These are phyloP conservation scores for Drosophila serrata DNA, from an alignment of 1,140 invertebrate species.

Conservation along the genomic window DNA sequence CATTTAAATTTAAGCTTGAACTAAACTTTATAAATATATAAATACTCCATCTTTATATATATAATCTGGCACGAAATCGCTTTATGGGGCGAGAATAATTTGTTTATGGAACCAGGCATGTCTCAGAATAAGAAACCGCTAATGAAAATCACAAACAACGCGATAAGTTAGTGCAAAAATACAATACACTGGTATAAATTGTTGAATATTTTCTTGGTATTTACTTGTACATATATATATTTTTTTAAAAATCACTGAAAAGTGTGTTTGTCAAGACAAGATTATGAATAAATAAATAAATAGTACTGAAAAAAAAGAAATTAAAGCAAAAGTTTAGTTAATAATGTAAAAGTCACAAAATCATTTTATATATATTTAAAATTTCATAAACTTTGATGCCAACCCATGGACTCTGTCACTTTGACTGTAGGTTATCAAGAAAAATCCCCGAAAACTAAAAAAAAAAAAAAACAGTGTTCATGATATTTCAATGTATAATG, in stretches of 20 bases:
- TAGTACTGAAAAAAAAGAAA: too few species aligned
- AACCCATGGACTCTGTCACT: slow-evolving; percentile 11
- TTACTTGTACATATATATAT: not conserved
- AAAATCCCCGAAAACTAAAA: slow-evolving; percentile 44
- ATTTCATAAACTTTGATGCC: not conserved
- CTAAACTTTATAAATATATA: too few species aligned
- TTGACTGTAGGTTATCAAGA: slow-evolving; percentile 18
- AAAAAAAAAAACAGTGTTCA: slow-evolving; percentile 7
- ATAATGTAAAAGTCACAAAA: too few species aligned
- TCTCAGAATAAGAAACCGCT: slow-evolving; percentile 30
- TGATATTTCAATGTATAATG: slow-evolving; percentile 42
- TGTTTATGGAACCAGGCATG: slow-evolving; percentile 22
- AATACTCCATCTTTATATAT: not conserved
- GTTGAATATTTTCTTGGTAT: not conserved
- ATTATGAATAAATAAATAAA: not conserved
- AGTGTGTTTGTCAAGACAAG: not conserved
- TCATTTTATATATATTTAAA: not conserved
- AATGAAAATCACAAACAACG: slow-evolving; percentile 31
- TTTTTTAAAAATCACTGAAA: not conserved
- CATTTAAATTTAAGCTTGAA: too few species aligned
- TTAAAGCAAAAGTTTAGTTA: too few species aligned
- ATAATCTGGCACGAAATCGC: not conserved
- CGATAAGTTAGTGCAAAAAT: slow-evolving; percentile 1
- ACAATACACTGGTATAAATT: slow-evolving; percentile 17
- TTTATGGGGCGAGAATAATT: slow-evolving; percentile 22